Conservation (phyloP, 1,140 invertebrate genomes). For the Leptoteleia sp. region DNA sequence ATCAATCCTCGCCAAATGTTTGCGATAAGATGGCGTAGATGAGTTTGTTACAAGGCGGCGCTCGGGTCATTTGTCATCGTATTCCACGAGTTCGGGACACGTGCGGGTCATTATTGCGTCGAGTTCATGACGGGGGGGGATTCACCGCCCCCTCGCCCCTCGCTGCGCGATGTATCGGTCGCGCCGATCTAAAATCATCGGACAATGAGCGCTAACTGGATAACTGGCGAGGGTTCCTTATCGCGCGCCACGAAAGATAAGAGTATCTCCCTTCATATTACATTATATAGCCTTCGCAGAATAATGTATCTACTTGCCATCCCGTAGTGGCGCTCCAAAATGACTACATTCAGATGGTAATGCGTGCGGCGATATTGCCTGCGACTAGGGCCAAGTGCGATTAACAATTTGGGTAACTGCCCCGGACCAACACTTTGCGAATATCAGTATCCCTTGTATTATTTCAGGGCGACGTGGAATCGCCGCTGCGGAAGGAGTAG, state of each 20-base stretch:
- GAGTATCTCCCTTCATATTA: conserved; percentile 76
- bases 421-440: conserved; percentile 27
- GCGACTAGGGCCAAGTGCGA: conserved; percentile 76
- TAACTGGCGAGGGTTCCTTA: conserved; percentile 78
- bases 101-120: conserved; percentile 60
- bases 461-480: conserved; percentile 14
- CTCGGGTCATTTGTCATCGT: conserved; percentile 78
- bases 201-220: conserved; percentile 81
- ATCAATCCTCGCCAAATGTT: conserved; percentile 56
- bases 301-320: conserved; percentile 77
- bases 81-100: conserved; percentile 70
- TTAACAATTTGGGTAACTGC: conserved; percentile 78
- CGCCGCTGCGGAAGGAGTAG: not conserved
- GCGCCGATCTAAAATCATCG: conserved; percentile 78
- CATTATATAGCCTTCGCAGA: conserved; percentile 77
- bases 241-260: conserved; percentile 75
- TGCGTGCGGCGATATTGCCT: conserved; percentile 77
- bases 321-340: conserved; percentile 69
- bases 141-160: conserved; percentile 3
- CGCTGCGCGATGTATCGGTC: conserved; percentile 69
- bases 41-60: conserved; percentile 68
- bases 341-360: conserved; percentile 81
- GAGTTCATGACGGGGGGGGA: conserved; percentile 53
- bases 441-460: conserved; percentile 23
- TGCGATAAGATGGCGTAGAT: conserved; percentile 55